A percentile compares a stretch with the other conserved stretches of the same genome.
Evolutionary conservation across 2,113 vertebrate genomes (phyloP).

Genomic region (Eulemur macaco): DNA sequence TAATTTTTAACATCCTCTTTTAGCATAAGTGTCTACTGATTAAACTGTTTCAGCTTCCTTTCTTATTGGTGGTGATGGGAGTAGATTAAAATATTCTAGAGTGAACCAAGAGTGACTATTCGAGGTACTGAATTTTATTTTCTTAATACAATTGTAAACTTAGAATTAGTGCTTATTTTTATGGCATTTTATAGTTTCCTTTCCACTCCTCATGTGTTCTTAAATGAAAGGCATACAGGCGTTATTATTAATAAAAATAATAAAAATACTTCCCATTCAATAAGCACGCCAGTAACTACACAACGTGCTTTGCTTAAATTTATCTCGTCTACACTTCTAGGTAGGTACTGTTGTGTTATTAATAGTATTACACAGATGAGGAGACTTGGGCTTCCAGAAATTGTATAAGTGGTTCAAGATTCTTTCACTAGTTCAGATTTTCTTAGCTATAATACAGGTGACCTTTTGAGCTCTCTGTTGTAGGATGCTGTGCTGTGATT

Average conservation of each 20-base stretch:
- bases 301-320: background rate
- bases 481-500: background rate
- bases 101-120: slow-evolving; percentile 30
- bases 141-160: slow-evolving; percentile 4
- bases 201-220: background rate
- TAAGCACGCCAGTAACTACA: background rate
- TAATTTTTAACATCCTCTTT: background rate
- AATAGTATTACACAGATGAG: background rate
- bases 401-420: background rate
- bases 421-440: background rate
- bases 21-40: background rate
- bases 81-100: slow-evolving; percentile 69
- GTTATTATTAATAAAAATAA: background rate
- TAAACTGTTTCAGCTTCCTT: slow-evolving; percentile 56
- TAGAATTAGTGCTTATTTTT: slow-evolving; percentile 13
- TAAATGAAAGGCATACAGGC: background rate
- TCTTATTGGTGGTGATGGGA: background rate
- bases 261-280: background rate
- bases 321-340: background rate
- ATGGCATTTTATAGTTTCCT: background rate
- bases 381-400: background rate
- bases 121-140: slow-evolving; percentile 63
- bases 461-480: background rate
- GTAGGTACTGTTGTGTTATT: background rate
- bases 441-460: background rate